Conservation (phyloP, 2,888 invertebrate species). For the Cryptocephalus moraei region DNA sequence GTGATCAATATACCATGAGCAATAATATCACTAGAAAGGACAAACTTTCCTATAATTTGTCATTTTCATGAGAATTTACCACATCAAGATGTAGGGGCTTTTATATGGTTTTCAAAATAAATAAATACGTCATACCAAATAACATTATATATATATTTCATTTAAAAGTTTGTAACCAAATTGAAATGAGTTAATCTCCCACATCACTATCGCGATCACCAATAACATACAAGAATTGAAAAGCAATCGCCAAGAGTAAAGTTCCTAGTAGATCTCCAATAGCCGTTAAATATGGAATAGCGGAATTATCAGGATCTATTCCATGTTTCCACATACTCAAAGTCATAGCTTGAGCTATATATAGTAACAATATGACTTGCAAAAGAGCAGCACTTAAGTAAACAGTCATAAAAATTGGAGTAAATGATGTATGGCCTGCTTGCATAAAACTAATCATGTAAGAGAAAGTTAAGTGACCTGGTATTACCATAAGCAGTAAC, state of each 20-base stretch:
- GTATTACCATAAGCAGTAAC: slow-evolving; percentile 65
- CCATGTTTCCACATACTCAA: slow-evolving; percentile 72
- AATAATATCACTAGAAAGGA: no score
- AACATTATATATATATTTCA: no score
- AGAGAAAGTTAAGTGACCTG: slow-evolving; percentile 82
- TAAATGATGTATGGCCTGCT: slow-evolving; percentile 76
- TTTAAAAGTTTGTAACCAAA: background rate
- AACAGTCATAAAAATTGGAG: slow-evolving; percentile 66
- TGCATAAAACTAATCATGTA: slow-evolving; percentile 77
- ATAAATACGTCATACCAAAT: no score
- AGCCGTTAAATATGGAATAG: slow-evolving; percentile 83
- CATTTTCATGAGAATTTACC: no score
- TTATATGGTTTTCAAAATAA: no score
- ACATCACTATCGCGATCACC: slow-evolving; percentile 67
- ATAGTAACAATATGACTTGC: slow-evolving; percentile 58
- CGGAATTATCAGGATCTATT: slow-evolving; percentile 82
- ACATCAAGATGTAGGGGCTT: no score
- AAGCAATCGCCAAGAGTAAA: slow-evolving; percentile 61
- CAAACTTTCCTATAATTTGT: no score
- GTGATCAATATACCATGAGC: no score
- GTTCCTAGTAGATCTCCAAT: slow-evolving; percentile 84
- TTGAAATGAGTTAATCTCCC: slow-evolving; percentile 45
- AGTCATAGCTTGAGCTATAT: slow-evolving; percentile 73
- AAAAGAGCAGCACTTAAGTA: slow-evolving; percentile 40
- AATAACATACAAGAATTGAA: slow-evolving; percentile 60